Percentiles rank a stretch among this genome's conserved stretches.
These are phyloP conservation scores for Caenorhabditis sp. DNA, from an alignment of 2,888 invertebrate genomes.

Conservation along the genomic window DNA sequence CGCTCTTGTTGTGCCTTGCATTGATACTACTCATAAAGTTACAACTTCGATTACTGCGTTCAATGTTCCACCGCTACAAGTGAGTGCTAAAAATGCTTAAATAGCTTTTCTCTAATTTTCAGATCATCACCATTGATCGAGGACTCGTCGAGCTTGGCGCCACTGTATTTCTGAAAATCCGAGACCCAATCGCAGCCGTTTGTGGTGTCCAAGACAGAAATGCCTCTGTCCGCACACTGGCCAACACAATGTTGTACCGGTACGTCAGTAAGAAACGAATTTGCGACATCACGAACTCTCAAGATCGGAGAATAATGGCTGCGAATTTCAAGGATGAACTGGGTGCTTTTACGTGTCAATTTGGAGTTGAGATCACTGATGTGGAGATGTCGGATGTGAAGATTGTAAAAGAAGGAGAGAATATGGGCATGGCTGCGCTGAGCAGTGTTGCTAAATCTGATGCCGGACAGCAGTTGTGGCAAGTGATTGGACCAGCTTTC, in stretches of 20 bases:
- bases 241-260: slow-evolving; percentile 84
- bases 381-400: slow-evolving; percentile 84
- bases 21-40: slow-evolving; percentile 83
- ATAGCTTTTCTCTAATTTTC: background rate
- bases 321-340: slow-evolving; percentile 82
- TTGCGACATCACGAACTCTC: slow-evolving; percentile 77
- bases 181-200: slow-evolving; percentile 84
- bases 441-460: slow-evolving; percentile 73
- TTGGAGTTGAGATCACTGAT: slow-evolving; percentile 84
- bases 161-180: slow-evolving; percentile 84
- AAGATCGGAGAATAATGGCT: slow-evolving; percentile 70
- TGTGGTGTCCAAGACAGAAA: slow-evolving; percentile 84
- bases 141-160: slow-evolving; percentile 85
- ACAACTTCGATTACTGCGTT: slow-evolving; percentile 84
- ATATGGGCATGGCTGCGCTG: slow-evolving; percentile 76
- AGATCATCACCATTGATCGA: slow-evolving; percentile 84
- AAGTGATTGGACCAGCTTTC: slow-evolving; percentile 69
- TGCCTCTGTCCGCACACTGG: slow-evolving; percentile 83
- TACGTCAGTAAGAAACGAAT: slow-evolving; percentile 83
- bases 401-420: slow-evolving; percentile 79
- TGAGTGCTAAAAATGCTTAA: slow-evolving; percentile 56
- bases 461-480: slow-evolving; percentile 75
- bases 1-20: slow-evolving; percentile 84
- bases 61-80: slow-evolving; percentile 85
- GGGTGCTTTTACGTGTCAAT: slow-evolving; percentile 82